These are phyloP conservation scores for Bubalus kerabau DNA, from an alignment of 2,113 vertebrate genomes.

Conservation along the genomic window DNA sequence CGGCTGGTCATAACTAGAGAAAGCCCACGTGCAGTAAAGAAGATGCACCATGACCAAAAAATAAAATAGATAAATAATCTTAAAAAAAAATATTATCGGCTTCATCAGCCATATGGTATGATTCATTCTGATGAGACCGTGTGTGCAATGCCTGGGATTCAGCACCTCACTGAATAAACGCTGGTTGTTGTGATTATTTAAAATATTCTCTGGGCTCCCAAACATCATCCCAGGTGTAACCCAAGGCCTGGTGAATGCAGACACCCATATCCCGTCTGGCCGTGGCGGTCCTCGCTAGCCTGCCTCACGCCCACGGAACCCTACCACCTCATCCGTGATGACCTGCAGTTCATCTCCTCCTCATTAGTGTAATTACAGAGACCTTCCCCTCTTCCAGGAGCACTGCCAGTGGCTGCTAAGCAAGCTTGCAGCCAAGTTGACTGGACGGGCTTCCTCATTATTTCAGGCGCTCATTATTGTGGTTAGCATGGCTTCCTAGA, in stretches of 20 bases:
- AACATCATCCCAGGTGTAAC: not conserved
- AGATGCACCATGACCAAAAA: not conserved
- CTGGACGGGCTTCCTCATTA: not conserved
- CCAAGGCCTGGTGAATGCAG: accelerated
- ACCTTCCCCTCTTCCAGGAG: not conserved
- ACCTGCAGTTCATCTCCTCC: not conserved
- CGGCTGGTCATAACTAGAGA: not conserved
- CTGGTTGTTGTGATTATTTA: not conserved
- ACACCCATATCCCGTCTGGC: accelerated
- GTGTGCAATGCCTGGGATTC: not conserved
- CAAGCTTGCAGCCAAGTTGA: not conserved
- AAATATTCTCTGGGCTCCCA: not conserved
- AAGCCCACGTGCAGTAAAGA: accelerated
- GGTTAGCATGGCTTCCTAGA: not conserved
- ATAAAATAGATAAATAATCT: not conserved
- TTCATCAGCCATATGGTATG: not conserved
- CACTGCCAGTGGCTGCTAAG: not conserved
- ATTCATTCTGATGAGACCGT: too few species aligned
- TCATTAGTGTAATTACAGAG: not conserved
- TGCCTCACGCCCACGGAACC: not conserved
- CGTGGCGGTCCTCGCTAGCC: accelerated
- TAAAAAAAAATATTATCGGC: not conserved
- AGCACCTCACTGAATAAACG: not conserved
- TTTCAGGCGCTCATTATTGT: not conserved
- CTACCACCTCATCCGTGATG: not conserved